Percentiles rank a stretch among this genome's conserved stretches.
phyloP scores from a whole-genome alignment of 2,797 vertebrate genomes.

The Bovichtus variegatus region DNA sequence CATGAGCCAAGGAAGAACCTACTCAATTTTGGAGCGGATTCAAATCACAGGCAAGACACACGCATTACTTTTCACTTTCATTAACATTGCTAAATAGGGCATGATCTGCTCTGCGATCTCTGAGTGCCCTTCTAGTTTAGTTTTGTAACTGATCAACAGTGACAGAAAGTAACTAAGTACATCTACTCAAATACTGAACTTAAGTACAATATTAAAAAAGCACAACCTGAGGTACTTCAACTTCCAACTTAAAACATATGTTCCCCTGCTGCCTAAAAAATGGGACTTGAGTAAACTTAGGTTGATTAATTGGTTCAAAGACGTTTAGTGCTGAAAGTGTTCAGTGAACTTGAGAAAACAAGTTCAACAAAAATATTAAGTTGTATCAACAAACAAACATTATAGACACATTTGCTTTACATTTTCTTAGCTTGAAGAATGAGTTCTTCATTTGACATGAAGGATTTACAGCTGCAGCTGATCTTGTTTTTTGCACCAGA shows the following conservation, averaged over 20 bases:
- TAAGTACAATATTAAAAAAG: not conserved
- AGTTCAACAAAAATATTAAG: not conserved
- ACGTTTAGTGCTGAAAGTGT: not conserved
- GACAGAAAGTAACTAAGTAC: not conserved
- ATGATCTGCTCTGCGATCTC: too few relatives aligned
- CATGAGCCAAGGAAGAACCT: too few relatives aligned
- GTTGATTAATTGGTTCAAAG: not conserved
- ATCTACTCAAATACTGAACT: not conserved
- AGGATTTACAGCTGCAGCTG: not conserved
- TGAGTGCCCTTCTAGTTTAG: not conserved
- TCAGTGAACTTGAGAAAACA: not conserved
- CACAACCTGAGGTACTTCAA: not conserved
- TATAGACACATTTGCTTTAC: not conserved
- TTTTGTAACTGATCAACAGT: not conserved
- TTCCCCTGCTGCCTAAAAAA: not conserved
- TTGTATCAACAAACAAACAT: not conserved
- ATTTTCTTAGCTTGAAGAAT: not conserved
- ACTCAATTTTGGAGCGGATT: too few relatives aligned
- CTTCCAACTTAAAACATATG: not conserved
- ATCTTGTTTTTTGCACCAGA: not conserved
- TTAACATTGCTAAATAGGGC: too few relatives aligned
- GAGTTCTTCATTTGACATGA: not conserved
- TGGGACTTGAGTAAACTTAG: not conserved
- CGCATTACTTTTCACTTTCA: too few relatives aligned
- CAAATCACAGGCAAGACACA: too few relatives aligned